Percentiles rank a stretch among this genome's conserved stretches.
Conservation (phyloP, 2,888 invertebrate genomes). For the Epirrhoe tristata region DNA sequence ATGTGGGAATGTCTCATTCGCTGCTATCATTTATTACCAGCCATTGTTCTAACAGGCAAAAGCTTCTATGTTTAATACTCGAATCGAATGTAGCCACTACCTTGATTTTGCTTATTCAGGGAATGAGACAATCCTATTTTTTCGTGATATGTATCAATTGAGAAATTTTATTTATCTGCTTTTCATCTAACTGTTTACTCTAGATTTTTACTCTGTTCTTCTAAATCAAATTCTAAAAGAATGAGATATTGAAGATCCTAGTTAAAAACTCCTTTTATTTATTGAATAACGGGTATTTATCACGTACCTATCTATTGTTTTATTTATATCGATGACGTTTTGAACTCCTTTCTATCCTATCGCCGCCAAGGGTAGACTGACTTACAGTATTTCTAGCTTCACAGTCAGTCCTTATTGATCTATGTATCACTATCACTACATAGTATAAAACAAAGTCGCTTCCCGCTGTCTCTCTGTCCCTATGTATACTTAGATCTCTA, state of each 20-base stretch:
- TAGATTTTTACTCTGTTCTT: slow-evolving; percentile 74
- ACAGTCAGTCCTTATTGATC: too few relatives aligned
- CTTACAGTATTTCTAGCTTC: too few relatives aligned
- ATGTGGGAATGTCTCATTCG: slow-evolving; percentile 64
- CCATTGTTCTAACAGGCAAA: slow-evolving; percentile 9
- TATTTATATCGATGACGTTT: too few relatives aligned
- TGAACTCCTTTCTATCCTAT: too few relatives aligned
- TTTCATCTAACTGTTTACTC: slow-evolving; percentile 73
- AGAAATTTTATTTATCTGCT: slow-evolving; percentile 79
- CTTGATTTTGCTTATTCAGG: slow-evolving; percentile 51
- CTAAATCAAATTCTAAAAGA: not conserved
- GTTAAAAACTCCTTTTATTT: not conserved
- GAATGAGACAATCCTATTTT: slow-evolving; percentile 67
- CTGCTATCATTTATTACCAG: slow-evolving; percentile 50
- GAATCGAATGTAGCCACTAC: slow-evolving; percentile 25
- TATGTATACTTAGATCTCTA: too few relatives aligned
- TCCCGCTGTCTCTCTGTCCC: too few relatives aligned
- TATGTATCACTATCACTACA: too few relatives aligned
- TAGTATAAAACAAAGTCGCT: too few relatives aligned
- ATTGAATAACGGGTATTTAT: too few relatives aligned
- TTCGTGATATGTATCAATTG: slow-evolving; percentile 71
- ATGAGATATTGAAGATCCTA: not conserved
- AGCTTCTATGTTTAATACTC: slow-evolving; percentile 26
- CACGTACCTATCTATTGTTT: too few relatives aligned
- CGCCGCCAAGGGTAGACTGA: too few relatives aligned